Base-by-base conservation (phyloP, 1,140 invertebrate genomes). In the Drepana arcuata region DNA sequence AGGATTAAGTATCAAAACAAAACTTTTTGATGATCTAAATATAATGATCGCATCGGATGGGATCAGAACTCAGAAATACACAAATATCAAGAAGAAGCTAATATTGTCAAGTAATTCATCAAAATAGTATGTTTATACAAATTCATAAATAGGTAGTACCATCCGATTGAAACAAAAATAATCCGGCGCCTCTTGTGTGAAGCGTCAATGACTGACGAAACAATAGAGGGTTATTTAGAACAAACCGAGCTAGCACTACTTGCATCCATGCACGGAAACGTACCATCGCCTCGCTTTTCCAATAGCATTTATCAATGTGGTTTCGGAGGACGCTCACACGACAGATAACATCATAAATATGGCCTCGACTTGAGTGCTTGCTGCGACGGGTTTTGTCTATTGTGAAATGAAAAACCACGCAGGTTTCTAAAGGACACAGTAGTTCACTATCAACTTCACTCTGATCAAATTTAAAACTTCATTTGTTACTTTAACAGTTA, bases 301-400 rank as follows among this genome's bases (percentile, higher is more conserved):
- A 66, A 54, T 58, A 66, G 40, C 61, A 75, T 82, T 67, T 71
- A 75, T 82, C 56, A 75, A 79, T 79, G 73, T 72, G 67, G 59
- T 77, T 74, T 70, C 61, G 48, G 60, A 70, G 66, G 73, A 82
- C 73, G 81, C 77, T 84, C 75, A 80, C 67, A 82, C 59, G 50
- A 75, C 73, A 84, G 81, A 83, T 84, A 84, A 83, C 81, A 84
- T 84, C 79, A 78, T 84, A 83, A 84, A 84, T 84, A 84, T 84
- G 81, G 81, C 81, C 79, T 84, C 81, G 73, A 78, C 59, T 81
- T 61, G 67, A 69, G 68, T 67, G 66, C 64, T 82, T 64, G 70
- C 66, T 75, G 64, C 64, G 74, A 82, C 71, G 74, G 71, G 74
- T 79, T 82, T 80, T 78, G 67, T 77, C 69, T 79, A 75, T 70